Evolutionary conservation across 2,888 invertebrate species (phyloP), one percentile per base, ranked within the genome.

Genomic region (Hemithea aestivaria): DNA sequence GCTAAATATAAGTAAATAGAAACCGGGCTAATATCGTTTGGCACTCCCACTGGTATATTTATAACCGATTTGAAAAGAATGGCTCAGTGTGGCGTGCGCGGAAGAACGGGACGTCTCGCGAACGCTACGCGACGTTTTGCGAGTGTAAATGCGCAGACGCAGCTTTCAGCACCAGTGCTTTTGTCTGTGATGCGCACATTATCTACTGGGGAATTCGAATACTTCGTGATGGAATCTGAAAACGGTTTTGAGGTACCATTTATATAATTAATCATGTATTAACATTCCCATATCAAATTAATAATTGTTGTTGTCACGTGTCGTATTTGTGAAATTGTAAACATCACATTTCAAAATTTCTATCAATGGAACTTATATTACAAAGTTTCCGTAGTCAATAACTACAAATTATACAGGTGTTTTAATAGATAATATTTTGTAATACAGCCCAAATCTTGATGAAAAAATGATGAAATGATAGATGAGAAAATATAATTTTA

Each of bases 221-320:
- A 78, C 39, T 83, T 85, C 65, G 62, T 83, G 21, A 85, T 85
- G 85, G 83, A 82, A 61, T 65, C 66, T 58, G 73, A 74, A 50
- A 73, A 76, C 60, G 79, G 84, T 56, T 84, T 84, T 65, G 84
- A 84, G 82, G 85, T 84, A 65, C 62, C 43, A 62, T 51, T 24
- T 8, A 30, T 26, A 10, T 29, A 7, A 35, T 9, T 8, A 9
- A 24, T 24, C n/a, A n/a, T n/a, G n/a, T n/a, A n/a, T n/a, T n/a
- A n/a, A n/a, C n/a, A n/a, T n/a, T n/a, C n/a, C n/a, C n/a, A n/a
- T n/a, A n/a, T n/a, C n/a, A n/a, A n/a, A n/a, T n/a, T n/a, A n/a
- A n/a, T n/a, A n/a, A n/a, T n/a, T n/a, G n/a, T n/a, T n/a, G n/a
- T n/a, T n/a, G n/a, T n/a, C n/a, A n/a, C n/a, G n/a, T n/a, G n/a